Percentiles rank a stretch among this genome's conserved stretches.
These are phyloP conservation scores for Drosophila meridiana DNA, from an alignment of 2,888 invertebrate genomes.

Conservation along the genomic window DNA sequence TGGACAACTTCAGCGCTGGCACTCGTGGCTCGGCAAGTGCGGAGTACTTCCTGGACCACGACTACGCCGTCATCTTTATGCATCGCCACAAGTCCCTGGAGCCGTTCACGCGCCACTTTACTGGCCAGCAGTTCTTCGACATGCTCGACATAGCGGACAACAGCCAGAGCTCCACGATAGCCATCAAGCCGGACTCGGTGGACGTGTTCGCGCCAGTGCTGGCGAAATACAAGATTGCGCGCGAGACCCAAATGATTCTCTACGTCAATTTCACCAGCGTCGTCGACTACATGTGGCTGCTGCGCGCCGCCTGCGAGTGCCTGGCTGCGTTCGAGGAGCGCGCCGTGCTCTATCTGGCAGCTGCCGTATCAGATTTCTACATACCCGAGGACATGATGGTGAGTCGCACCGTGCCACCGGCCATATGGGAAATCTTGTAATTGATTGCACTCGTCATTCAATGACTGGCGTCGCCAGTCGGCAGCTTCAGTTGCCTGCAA, in stretches of 20 bases:
- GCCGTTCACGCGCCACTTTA: constrained; percentile 96
- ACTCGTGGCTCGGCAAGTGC: constrained; percentile 97
- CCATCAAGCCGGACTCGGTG: constrained; percentile 90
- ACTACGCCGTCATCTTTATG: constrained; percentile 97
- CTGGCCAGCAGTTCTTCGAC: constrained; percentile 91
- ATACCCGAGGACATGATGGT: constrained; percentile 97
- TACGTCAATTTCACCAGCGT: constrained; percentile 93
- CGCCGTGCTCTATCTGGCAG: constrained; percentile 96
- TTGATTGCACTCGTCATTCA: constrained; percentile 75
- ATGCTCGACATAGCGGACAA: constrained; percentile 88
- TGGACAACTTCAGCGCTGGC: constrained; percentile 99
- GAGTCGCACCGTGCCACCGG: constrained; percentile 69
- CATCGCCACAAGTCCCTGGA: constrained; percentile 95
- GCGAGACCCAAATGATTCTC: constrained; percentile 90
- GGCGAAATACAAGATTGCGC: constrained; percentile 92
- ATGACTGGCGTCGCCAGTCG: constrained; percentile 36
- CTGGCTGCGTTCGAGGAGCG: constrained; percentile 88
- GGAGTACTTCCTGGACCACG: constrained; percentile 95
- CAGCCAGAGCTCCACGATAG: constrained; percentile 88
- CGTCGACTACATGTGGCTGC: constrained; percentile 96
- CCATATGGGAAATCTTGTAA: constrained; percentile 77
- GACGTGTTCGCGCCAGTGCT: constrained; percentile 90
- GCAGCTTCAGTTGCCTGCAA: constrained; percentile 54
- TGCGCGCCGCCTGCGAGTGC: constrained; percentile 92
- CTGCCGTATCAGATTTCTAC: constrained; percentile 99